Evolutionary conservation across 2,888 invertebrate species (phyloP).

Genomic region (Operophtera brumata): DNA sequence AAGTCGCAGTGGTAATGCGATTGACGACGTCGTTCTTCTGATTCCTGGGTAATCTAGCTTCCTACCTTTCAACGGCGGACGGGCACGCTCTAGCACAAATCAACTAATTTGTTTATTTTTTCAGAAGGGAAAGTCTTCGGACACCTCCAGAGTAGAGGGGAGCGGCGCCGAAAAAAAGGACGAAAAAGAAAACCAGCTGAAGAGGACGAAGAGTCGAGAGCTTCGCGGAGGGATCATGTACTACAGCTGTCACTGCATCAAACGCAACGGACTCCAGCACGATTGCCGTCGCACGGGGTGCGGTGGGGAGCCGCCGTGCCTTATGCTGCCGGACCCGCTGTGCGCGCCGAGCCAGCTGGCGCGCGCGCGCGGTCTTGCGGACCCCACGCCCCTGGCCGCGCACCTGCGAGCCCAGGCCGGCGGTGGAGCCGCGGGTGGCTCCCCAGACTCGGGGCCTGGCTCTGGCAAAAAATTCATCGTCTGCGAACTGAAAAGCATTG

Average conservation of each 20-base stretch:
- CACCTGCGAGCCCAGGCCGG: slow-evolving; percentile 52
- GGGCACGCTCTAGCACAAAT: slow-evolving; percentile 26
- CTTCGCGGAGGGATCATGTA: slow-evolving; percentile 78
- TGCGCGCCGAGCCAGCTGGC: slow-evolving; percentile 79
- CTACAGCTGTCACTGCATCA: slow-evolving; percentile 81
- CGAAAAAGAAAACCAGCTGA: slow-evolving; percentile 70
- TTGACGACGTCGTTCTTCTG: slow-evolving; percentile 42
- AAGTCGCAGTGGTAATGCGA: slow-evolving; percentile 67
- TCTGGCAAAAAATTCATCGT: slow-evolving; percentile 70
- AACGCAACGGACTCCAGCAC: slow-evolving; percentile 82
- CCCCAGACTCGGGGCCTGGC: slow-evolving; percentile 40
- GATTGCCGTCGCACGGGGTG: slow-evolving; percentile 79
- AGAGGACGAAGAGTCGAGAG: slow-evolving; percentile 75
- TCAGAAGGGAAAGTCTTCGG: slow-evolving; percentile 57
- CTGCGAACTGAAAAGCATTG: slow-evolving; percentile 68
- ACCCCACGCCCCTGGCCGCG: slow-evolving; percentile 58
- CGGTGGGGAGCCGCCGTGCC: slow-evolving; percentile 75
- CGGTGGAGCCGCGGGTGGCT: slow-evolving; percentile 40
- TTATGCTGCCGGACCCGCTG: slow-evolving; percentile 75
- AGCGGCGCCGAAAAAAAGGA: slow-evolving; percentile 63
- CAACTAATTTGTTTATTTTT: slow-evolving; percentile 30
- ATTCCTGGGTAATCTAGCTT: slow-evolving; percentile 56
- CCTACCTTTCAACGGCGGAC: slow-evolving; percentile 61
- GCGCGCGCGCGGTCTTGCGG: slow-evolving; percentile 68
- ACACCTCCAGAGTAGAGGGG: slow-evolving; percentile 54